Percentiles rank a stretch among this genome's conserved stretches.
These are phyloP conservation scores for Suricata suricatta DNA, from an alignment of 2,113 vertebrate species.

Conservation along the genomic window DNA sequence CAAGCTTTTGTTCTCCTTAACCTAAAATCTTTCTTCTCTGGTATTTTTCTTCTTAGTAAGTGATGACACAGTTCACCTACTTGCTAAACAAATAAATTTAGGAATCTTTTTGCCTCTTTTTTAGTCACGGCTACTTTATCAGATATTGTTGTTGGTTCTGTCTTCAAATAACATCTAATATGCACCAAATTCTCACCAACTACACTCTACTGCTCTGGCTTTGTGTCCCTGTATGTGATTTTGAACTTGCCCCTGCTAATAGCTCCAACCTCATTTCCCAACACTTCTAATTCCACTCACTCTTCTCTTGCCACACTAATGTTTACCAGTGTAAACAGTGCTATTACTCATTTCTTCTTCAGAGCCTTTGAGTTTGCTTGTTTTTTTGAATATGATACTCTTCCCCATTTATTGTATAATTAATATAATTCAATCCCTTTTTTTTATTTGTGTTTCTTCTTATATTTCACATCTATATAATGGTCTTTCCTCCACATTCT, in stretches of 20 bases:
- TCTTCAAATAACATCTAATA: background rate
- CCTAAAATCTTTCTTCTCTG: background rate
- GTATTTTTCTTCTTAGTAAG: background rate
- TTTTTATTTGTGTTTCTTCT: background rate
- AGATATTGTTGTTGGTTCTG: background rate
- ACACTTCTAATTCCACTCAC: background rate
- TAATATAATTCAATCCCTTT: background rate
- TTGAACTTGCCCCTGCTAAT: background rate
- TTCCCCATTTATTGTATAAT: background rate
- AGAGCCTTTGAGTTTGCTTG: background rate
- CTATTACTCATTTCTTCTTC: background rate
- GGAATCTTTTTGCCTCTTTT: background rate
- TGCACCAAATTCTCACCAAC: background rate
- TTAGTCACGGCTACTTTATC: background rate
- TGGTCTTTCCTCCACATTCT: background rate
- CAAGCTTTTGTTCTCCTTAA: background rate
- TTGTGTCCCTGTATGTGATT: background rate
- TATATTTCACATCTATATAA: background rate
- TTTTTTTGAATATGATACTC: background rate
- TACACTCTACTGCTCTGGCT: background rate
- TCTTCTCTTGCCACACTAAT: background rate
- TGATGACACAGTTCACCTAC: background rate
- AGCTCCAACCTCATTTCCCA: background rate
- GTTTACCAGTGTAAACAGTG: background rate
- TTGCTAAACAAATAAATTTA: background rate